These are phyloP conservation scores for Cotesia congregata DNA, from an alignment of 2,888 invertebrate species.

Conservation along the genomic window DNA sequence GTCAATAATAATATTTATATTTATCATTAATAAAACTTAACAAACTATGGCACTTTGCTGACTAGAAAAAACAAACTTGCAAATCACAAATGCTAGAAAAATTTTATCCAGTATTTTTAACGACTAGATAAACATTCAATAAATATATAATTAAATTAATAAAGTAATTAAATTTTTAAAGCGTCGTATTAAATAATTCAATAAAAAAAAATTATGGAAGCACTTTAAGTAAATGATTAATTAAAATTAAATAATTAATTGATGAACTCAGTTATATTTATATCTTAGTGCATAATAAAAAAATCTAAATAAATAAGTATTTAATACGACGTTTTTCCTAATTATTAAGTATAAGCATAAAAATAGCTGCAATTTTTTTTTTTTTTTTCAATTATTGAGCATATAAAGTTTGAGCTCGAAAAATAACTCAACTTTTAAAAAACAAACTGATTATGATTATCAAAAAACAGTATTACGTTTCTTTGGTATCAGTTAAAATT, in stretches of 20 bases:
- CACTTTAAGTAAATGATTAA: conserved; percentile 14
- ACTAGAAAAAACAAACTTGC: conserved; percentile 27
- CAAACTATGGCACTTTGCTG: conserved; percentile 21
- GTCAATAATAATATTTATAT: background rate
- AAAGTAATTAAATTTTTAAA: background rate
- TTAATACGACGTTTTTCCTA: too few species aligned
- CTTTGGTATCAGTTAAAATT: conserved; percentile 71
- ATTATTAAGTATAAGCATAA: too few species aligned
- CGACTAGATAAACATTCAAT: background rate
- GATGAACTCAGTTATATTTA: conserved; percentile 15
- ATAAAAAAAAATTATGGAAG: conserved; percentile 24
- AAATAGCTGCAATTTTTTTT: background rate
- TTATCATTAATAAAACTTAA: conserved; percentile 24
- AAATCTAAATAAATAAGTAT: too few species aligned
- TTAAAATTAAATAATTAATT: conserved; percentile 20
- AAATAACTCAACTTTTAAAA: background rate
- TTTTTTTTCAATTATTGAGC: background rate
- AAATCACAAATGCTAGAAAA: background rate
- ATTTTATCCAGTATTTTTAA: background rate
- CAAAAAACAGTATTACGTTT: conserved; percentile 50
- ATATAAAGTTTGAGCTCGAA: background rate
- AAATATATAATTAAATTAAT: background rate
- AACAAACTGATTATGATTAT: background rate
- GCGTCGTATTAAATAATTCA: background rate
- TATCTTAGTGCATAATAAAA: too few species aligned